These are phyloP conservation scores for Heteromurus nitidus DNA, from an alignment of 2,888 invertebrate species.

Conservation along the genomic window DNA sequence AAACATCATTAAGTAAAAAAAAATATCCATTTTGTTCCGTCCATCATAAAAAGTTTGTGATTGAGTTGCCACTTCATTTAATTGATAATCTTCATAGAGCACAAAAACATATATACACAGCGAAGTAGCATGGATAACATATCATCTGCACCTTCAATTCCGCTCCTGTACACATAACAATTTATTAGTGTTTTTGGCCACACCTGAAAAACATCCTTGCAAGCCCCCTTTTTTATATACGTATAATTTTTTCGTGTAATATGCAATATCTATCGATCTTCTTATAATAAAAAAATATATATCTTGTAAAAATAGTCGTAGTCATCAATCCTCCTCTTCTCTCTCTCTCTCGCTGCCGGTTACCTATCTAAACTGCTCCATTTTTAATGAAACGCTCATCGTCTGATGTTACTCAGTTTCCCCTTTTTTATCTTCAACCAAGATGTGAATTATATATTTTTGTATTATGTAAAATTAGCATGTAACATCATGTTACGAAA, in stretches of 20 bases:
- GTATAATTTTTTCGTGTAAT: too few relatives aligned
- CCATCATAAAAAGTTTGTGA: conserved; percentile 8
- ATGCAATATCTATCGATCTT: too few relatives aligned
- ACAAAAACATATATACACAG: background rate
- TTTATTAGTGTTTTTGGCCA: conserved; percentile 26
- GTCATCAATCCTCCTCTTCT: background rate
- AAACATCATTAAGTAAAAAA: too few relatives aligned
- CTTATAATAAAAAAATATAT: too few relatives aligned
- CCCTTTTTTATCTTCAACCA: background rate
- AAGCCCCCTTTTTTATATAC: background rate
- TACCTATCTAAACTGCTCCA: too few relatives aligned
- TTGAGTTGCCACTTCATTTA: conserved; percentile 8
- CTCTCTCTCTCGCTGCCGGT: conserved; percentile 12
- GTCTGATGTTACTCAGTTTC: background rate
- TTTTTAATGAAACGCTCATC: conserved; percentile 3
- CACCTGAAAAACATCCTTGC: conserved; percentile 49
- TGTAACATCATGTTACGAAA: background rate
- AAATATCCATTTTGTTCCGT: too few relatives aligned
- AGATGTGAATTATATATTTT: conserved; percentile 15
- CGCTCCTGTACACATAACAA: background rate
- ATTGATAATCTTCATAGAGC: conserved; percentile 21
- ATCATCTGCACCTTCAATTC: conserved; percentile 11
- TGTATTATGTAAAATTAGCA: background rate
- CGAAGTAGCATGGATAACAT: background rate
- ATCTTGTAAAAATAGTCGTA: conserved; percentile 12